These are phyloP conservation scores for Lepus townsendii DNA, from an alignment of 2,797 vertebrate genomes.

Conservation along the genomic window DNA sequence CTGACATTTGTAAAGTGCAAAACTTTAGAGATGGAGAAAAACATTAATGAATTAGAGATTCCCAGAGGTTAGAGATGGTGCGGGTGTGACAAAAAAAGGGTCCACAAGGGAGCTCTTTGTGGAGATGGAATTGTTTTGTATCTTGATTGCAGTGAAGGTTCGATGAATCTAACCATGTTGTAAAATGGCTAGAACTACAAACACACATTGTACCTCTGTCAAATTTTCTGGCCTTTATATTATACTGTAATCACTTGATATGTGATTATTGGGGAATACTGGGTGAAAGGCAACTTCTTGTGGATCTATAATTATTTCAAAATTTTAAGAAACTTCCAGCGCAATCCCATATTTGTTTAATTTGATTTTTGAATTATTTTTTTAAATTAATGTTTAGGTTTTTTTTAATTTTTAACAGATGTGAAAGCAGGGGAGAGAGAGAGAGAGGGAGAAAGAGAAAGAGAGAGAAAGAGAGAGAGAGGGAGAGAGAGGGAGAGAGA, in stretches of 20 bases:
- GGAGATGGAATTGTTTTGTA: background rate
- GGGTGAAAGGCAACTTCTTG: slow-evolving; percentile 47
- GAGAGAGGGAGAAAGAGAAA: too few relatives aligned
- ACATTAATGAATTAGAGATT: background rate
- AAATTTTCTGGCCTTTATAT: slow-evolving; percentile 39
- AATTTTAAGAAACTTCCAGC: background rate
- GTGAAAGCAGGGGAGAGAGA: too few relatives aligned
- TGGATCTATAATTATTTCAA: slow-evolving; percentile 60
- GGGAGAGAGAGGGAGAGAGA: too few relatives aligned
- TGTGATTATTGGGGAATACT: slow-evolving; percentile 26
- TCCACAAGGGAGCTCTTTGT: background rate
- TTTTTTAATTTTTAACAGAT: too few relatives aligned
- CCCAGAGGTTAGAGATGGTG: background rate
- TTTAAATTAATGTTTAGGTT: too few relatives aligned
- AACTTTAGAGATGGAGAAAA: slow-evolving; percentile 48
- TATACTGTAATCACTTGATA: background rate
- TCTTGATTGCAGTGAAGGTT: background rate
- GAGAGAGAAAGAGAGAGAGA: too few relatives aligned
- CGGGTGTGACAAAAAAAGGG: background rate
- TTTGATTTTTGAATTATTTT: too few relatives aligned
- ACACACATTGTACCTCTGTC: background rate
- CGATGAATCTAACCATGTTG: background rate
- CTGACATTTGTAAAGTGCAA: slow-evolving; percentile 39
- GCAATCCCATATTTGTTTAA: background rate
- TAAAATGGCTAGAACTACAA: background rate